Evolutionary conservation across 2,113 vertebrate species (phyloP).

Genomic region (Tringa solitaria): DNA sequence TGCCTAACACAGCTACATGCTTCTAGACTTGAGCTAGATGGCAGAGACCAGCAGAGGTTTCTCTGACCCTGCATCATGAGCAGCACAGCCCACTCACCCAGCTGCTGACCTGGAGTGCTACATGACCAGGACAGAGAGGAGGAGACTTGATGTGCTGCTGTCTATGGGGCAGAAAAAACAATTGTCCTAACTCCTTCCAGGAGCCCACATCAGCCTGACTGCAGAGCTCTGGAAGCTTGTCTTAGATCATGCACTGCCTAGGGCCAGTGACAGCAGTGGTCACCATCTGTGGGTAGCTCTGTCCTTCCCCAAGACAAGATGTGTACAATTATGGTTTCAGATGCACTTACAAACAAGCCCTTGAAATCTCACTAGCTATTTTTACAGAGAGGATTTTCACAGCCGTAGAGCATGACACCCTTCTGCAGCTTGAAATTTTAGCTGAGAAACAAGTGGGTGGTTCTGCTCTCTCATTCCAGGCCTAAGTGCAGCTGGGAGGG

Average conservation of each 20-base stretch:
- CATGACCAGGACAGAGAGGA: neutral
- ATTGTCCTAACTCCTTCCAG: neutral
- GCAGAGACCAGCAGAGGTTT: neutral
- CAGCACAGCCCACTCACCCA: neutral
- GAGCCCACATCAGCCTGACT: neutral
- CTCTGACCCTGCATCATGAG: neutral
- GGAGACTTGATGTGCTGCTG: neutral
- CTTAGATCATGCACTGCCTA: neutral
- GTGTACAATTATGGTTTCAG: neutral
- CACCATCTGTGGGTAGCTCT: neutral
- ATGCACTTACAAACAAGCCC: neutral
- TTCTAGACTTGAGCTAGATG: neutral
- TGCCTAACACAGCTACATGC: neutral
- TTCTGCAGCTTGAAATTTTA: neutral
- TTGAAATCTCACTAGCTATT: slow-evolving; percentile 1
- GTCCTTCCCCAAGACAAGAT: neutral
- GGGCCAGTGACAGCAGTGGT: neutral
- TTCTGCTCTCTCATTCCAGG: neutral
- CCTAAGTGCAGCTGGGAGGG: neutral
- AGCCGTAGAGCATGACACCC: neutral
- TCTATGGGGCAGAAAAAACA: neutral
- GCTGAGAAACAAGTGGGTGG: neutral
- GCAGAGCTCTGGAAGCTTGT: neutral
- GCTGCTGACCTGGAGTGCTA: neutral
- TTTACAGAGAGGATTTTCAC: neutral